phyloP scores from a whole-genome alignment of 1,140 invertebrate species.

The Bursaphelenchus mucronatus region DNA sequence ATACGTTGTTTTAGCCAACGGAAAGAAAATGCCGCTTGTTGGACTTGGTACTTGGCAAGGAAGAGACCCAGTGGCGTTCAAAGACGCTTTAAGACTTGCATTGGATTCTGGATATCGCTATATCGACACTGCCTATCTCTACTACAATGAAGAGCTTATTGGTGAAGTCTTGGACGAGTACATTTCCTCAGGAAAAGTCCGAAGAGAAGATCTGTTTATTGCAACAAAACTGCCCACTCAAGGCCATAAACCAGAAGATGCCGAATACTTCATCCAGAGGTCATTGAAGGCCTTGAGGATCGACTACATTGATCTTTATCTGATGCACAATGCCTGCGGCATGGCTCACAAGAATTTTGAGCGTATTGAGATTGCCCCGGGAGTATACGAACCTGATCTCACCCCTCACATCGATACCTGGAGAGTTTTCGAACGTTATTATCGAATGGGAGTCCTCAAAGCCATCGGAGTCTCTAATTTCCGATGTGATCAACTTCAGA shows the following conservation, averaged over 20 bases:
- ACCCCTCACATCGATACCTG: slow-evolving; percentile 40
- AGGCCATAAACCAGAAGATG: slow-evolving; percentile 32
- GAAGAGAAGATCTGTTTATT: slow-evolving; percentile 74
- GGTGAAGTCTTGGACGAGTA: slow-evolving; percentile 73
- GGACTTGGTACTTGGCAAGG: slow-evolving; percentile 73
- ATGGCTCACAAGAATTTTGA: not conserved
- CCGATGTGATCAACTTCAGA: slow-evolving; percentile 24
- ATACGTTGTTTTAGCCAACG: slow-evolving; percentile 34
- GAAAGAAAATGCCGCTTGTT: slow-evolving; percentile 67
- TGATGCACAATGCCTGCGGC: slow-evolving; percentile 27
- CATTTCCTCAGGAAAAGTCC: slow-evolving; percentile 69
- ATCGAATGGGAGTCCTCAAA: slow-evolving; percentile 17
- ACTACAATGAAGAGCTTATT: slow-evolving; percentile 74
- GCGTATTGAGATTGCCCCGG: not conserved
- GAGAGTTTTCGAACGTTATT: slow-evolving; percentile 14
- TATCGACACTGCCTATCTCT: slow-evolving; percentile 73
- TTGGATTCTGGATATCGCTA: slow-evolving; percentile 70
- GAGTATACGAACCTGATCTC: slow-evolving; percentile 28
- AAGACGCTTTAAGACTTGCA: slow-evolving; percentile 68
- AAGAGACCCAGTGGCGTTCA: slow-evolving; percentile 68
- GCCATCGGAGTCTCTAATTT: slow-evolving; percentile 46
- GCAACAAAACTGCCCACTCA: slow-evolving; percentile 68
- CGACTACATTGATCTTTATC: slow-evolving; percentile 43
- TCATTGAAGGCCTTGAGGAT: slow-evolving; percentile 36
- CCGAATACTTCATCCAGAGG: slow-evolving; percentile 12